phyloP scores from a whole-genome alignment of 2,113 vertebrate species.

The Vimba vimba region DNA sequence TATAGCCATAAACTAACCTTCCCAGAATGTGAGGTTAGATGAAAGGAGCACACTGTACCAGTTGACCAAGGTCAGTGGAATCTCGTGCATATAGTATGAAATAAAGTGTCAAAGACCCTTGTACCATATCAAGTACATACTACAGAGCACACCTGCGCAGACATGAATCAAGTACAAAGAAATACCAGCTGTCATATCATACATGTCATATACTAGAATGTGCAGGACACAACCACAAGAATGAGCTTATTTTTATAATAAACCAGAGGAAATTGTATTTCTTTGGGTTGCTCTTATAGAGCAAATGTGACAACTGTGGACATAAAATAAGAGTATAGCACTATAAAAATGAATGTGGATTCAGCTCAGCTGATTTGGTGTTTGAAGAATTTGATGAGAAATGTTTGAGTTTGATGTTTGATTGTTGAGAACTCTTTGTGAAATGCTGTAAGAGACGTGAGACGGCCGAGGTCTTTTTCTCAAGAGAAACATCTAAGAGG shows the following conservation, averaged over 20 bases:
- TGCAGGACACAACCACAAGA: background rate
- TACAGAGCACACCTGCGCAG: conserved; percentile 11
- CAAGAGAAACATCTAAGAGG: conserved; percentile 5
- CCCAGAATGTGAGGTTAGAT: background rate
- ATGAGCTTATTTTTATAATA: background rate
- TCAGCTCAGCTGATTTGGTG: background rate
- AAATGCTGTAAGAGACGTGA: background rate
- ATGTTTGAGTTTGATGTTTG: background rate
- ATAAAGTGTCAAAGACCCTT: conserved; percentile 16
- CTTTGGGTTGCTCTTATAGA: background rate
- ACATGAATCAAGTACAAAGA: background rate
- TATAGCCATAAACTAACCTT: background rate
- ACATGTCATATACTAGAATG: background rate
- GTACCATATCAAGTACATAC: background rate
- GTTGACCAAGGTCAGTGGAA: conserved; percentile 1
- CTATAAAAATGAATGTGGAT: background rate
- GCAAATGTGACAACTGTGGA: background rate
- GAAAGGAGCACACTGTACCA: background rate
- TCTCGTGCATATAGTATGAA: background rate
- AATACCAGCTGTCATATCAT: background rate
- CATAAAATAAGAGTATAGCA: background rate
- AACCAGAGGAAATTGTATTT: background rate
- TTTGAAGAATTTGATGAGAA: background rate
- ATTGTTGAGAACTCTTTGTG: background rate
- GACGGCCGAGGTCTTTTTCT: background rate